Evolutionary conservation across 2,113 vertebrate genomes (phyloP), one percentile per base, ranked within the genome.

Genomic region (Apteryx mantelli): DNA sequence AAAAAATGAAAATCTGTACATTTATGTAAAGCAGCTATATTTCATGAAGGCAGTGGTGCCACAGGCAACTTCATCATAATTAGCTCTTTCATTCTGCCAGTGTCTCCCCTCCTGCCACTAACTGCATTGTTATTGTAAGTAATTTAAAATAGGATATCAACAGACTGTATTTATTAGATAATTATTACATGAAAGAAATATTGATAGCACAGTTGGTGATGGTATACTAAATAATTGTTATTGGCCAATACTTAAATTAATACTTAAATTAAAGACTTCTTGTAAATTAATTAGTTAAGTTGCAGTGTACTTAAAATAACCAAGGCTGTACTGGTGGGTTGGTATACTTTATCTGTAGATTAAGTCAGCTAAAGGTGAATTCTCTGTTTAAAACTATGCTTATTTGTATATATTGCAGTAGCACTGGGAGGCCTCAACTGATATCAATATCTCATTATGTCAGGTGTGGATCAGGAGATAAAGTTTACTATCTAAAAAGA

Each of bases 111-210:
- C 20, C 24, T 78, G 36, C 34, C 32, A 40, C 26, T 48, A 68
- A 48, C 74, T 90, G 44, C n/a, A 44, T 61, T 69, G n/a, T 68
- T 75, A 46, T 3, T 6, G 12, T 63, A 75, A 50, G 30, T 46
- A 71, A 86, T 89, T 96, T 93, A 83, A 94, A 89, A 53, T 5
- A 78, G 64, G n/a, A 10, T 61, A 44, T 68, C 64, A 91, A 52
- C 34, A 46, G 64, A 71, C 16, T 66, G 30, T 68, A 77, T 95
- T 90, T 86, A 52, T 61, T 80, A 58, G 28, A 34, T 42, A 92
- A 42, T 19, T 82, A 21, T 46, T 85, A 44, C 13, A 44, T 66
- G 88, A 81, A 63, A 96, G 66, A 83, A 68, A 16, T 38, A 56
- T 3, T 53, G 63, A 63, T 76, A 77, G 17, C 24, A 75, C 17